phyloP scores from a whole-genome alignment of 2,888 invertebrate species.

The Cephalotes varians region DNA sequence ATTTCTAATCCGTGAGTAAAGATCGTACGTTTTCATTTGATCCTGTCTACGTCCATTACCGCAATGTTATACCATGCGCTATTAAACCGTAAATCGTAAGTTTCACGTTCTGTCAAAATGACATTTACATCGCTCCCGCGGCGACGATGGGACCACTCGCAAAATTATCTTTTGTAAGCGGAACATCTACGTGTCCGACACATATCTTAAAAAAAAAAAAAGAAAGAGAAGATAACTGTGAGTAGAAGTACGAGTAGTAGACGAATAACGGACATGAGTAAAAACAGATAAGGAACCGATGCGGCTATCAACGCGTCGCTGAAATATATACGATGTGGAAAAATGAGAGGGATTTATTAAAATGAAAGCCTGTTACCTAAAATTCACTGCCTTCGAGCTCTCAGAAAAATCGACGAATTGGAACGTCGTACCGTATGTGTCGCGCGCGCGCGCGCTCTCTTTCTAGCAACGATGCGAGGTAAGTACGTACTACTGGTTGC shows the following conservation, averaged over 20 bases:
- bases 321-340: conserved; percentile 17
- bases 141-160: neutral
- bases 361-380: conserved; percentile 58
- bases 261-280: neutral
- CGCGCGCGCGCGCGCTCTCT: conserved; percentile 24
- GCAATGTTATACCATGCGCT: conserved; percentile 35
- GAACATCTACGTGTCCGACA: neutral
- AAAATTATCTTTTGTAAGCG: neutral
- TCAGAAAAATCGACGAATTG: conserved; percentile 72
- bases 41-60: conserved; percentile 55
- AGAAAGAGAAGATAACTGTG: neutral
- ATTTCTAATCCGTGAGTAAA: conserved; percentile 74
- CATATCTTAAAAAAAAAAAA: neutral
- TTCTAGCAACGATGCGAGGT: conserved; percentile 57
- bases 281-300: conserved; percentile 2
- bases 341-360: conserved; percentile 57
- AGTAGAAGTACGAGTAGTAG: too few relatives aligned
- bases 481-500: conserved; percentile 58
- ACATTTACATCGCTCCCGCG: neutral
- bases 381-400: conserved; percentile 62
- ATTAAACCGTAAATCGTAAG: conserved; percentile 54
- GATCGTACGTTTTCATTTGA: conserved; percentile 74
- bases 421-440: conserved; percentile 51
- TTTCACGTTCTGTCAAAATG: conserved; percentile 44
- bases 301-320: conserved; percentile 3